Evolutionary conservation across 1,140 invertebrate species (phyloP), one percentile per base, ranked within the genome.

Genomic region (Macrostomum lignano): DNA sequence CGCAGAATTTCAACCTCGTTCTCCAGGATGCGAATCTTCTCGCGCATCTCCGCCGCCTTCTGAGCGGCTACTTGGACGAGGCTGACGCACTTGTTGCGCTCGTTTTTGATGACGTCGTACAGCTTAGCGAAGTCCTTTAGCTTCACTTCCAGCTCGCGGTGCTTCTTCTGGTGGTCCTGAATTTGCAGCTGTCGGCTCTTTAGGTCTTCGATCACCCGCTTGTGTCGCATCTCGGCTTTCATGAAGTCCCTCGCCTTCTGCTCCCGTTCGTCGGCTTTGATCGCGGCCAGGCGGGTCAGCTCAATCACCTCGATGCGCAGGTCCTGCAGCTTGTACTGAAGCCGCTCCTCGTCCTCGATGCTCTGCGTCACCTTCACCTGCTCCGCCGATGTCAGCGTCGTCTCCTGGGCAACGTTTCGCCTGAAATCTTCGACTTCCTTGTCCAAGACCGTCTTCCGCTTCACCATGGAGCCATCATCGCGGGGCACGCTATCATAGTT

Each of bases 1-100:
- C 55, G 41, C 33, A 56, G 42, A 24, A 59, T 59, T 36, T 58
- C 54, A 30, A 54, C 52, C 38, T 59, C 55, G 43, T 59, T 59
- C 32, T 51, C 44, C 17, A 56, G 37, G 24, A 59, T 55, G 41
- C 56, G 56, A n/a, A 59, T 49, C 36, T 59, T 59, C 34, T 59
- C 54, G 34, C 47, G 49, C 52, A 57, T 55, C 38, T 59, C 55
- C 10, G 49, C 47, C 2, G 53, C 44, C 36, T 53, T 52, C 43
- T 59, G 55, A 31, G 51, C 53, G 34, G 46, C 50, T 7, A 48
- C 50, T 42, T 59, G 55, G 29, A 59, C 56, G 31, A 54, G 44
- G 37, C 52, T 53, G 3, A 59, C 55, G 41, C 51, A 56, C 33
- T 59, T 59, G 38, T 59, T 59, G 7, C 55, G 38, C 33, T 59